A percentile compares a stretch with the other conserved stretches of the same genome.
phyloP scores from a whole-genome alignment of 1,140 invertebrate genomes.

The Carposina sasakii region DNA sequence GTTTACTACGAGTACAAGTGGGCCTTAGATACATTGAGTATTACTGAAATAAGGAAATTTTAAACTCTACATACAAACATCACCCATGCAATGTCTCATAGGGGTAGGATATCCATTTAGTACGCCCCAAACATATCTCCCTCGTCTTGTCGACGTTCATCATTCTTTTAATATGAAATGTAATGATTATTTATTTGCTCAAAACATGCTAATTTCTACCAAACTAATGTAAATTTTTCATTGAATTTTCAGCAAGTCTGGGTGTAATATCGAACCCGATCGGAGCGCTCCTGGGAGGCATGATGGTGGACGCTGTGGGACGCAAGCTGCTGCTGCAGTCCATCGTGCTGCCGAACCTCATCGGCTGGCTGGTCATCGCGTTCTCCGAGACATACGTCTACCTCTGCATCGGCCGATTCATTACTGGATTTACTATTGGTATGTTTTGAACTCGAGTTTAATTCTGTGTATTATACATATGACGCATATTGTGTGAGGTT shows the following conservation, averaged over 20 bases:
- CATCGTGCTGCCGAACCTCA: slow-evolving; percentile 80
- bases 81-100: too few species aligned
- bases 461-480: background rate
- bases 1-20: too few species aligned
- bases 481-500: too few species aligned
- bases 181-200: too few species aligned
- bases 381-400: slow-evolving; percentile 74
- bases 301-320: slow-evolving; percentile 80
- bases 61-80: too few species aligned
- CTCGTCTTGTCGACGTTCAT: too few species aligned
- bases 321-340: slow-evolving; percentile 81
- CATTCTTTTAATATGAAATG: too few species aligned
- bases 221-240: slow-evolving; percentile 7
- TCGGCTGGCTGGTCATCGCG: slow-evolving; percentile 84
- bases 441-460: slow-evolving; percentile 29
- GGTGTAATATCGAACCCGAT: slow-evolving; percentile 83
- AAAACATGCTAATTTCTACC: slow-evolving; percentile 8
- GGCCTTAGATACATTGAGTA: too few species aligned
- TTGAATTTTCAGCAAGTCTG: slow-evolving; percentile 75
- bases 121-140: too few species aligned
- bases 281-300: slow-evolving; percentile 79
- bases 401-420: slow-evolving; percentile 80
- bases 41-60: too few species aligned
- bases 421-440: slow-evolving; percentile 83
- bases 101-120: too few species aligned